Evolutionary conservation across 2,113 vertebrate genomes (phyloP).

Genomic region (Chaetodon auriga): DNA sequence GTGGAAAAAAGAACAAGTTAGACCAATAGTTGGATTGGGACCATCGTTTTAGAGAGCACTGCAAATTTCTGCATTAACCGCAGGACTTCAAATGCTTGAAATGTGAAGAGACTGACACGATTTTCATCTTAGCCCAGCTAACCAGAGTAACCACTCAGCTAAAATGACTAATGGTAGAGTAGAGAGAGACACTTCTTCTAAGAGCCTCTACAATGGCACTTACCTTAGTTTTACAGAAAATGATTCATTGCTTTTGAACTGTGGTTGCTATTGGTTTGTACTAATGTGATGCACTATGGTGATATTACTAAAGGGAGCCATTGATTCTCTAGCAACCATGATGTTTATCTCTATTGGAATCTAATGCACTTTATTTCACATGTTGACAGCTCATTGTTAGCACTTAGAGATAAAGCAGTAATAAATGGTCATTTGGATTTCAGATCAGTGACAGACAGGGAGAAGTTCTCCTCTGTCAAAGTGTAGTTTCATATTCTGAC

Average conservation of each 20-base stretch:
- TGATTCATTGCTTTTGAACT: not conserved
- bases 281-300: no score
- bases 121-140: not conserved
- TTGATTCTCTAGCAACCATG: not conserved
- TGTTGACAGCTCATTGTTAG: not conserved
- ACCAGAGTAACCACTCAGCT: not conserved
- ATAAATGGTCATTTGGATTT: not conserved
- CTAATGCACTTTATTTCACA: not conserved
- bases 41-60: not conserved
- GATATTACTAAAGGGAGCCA: not conserved
- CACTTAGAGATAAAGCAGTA: not conserved
- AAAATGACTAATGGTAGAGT: not conserved
- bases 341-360: not conserved
- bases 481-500: no score
- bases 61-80: not conserved
- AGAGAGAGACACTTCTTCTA: not conserved
- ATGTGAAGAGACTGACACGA: not conserved
- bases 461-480: no score
- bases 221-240: not conserved
- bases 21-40: not conserved
- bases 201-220: not conserved
- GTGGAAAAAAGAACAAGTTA: constrained; percentile 1
- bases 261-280: not conserved
- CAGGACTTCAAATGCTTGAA: not conserved
- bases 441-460: not conserved